Percentiles rank a stretch among this genome's conserved stretches.
Evolutionary conservation across 2,113 vertebrate genomes (phyloP).

Genomic region (Leucopsar rothschildi): DNA sequence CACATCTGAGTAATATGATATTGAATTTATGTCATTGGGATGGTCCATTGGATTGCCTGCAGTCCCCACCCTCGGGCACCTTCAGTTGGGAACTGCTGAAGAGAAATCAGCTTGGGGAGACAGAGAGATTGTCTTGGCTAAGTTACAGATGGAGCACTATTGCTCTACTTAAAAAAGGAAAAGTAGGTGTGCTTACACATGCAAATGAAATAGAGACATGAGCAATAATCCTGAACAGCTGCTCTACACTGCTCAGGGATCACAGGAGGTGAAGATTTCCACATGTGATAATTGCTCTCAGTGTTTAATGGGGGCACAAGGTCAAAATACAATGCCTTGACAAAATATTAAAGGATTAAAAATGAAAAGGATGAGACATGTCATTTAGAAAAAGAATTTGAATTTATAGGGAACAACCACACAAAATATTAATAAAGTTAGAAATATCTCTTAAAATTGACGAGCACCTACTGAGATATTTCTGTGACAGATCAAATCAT

Average conservation of each 20-base stretch:
- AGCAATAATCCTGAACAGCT: neutral
- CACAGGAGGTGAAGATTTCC: neutral
- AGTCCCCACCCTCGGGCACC: neutral
- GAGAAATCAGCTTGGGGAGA: neutral
- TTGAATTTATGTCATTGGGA: neutral
- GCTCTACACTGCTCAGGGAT: neutral
- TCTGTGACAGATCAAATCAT: neutral
- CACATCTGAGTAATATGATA: neutral
- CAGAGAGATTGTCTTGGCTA: neutral
- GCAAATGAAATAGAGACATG: neutral
- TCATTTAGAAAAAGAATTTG: neutral
- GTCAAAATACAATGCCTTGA: neutral
- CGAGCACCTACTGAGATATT: neutral
- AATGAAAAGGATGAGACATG: neutral
- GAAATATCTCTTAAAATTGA: neutral
- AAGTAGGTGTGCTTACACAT: neutral
- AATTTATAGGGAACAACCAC: neutral
- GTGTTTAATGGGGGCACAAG: neutral
- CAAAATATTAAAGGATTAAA: neutral
- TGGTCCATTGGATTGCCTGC: neutral
- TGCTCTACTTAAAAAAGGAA: neutral
- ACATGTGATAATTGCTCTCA: neutral
- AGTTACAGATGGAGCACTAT: neutral
- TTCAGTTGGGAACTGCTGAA: neutral
- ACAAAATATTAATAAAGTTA: neutral